Evolutionary conservation across 2,888 invertebrate species (phyloP).

Genomic region (Willowsia nigromaculata): DNA sequence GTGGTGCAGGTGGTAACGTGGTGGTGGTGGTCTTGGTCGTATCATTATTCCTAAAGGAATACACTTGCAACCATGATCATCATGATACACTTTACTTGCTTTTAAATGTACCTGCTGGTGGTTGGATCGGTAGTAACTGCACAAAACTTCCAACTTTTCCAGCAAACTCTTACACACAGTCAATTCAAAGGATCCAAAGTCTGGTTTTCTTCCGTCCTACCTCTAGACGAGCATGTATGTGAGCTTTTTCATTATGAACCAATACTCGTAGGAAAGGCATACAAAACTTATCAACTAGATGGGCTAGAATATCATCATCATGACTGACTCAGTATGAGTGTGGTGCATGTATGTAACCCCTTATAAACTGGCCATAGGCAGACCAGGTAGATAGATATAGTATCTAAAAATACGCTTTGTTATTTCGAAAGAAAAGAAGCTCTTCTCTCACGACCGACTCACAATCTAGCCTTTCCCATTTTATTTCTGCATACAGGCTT

Average conservation of each 20-base stretch:
- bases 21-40: neutral
- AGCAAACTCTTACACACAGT: neutral
- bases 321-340: neutral
- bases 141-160: neutral
- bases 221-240: neutral
- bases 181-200: neutral
- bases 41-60: constrained; percentile 9
- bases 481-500: neutral
- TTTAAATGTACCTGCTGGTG: neutral
- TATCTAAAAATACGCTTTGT: constrained; percentile 49
- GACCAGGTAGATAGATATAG: no score
- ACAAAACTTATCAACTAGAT: neutral
- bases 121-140: neutral
- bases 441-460: neutral
- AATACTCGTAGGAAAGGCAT: neutral
- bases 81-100: neutral
- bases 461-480: neutral
- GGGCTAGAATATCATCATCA: constrained; percentile 6
- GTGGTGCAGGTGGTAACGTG: neutral
- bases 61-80: neutral
- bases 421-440: constrained; percentile 16
- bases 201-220: neutral
- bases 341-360: neutral
- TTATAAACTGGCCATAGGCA: no score
- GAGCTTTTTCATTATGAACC: constrained; percentile 2